A percentile compares a stretch with the other conserved stretches of the same genome.
Conservation (phyloP, 2,888 invertebrate species). For the Diaprepes abbreviatus region DNA sequence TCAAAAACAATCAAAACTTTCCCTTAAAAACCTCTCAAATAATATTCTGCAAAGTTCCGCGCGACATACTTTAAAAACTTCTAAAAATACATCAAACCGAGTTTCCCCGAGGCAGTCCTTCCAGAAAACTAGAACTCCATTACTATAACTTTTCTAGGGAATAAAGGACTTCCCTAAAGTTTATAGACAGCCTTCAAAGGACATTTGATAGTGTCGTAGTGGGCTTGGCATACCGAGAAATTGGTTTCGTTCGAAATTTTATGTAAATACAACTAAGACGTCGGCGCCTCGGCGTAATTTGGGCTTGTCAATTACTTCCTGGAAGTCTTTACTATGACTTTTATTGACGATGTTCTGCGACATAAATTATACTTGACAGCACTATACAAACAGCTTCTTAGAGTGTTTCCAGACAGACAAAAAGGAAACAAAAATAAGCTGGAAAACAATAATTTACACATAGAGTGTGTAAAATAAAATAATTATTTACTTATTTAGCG, state of each 20-base stretch:
- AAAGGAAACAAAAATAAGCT: no score
- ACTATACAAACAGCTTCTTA: no score
- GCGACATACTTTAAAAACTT: constrained; percentile 9
- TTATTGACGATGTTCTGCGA: no score
- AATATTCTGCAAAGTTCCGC: neutral
- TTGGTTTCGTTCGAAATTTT: neutral
- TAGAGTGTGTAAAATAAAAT: no score
- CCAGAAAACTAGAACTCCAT: constrained; percentile 11
- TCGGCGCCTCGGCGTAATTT: neutral
- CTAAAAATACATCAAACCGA: neutral
- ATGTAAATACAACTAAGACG: constrained; percentile 11
- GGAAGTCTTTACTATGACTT: neutral
- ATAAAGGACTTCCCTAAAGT: constrained; percentile 13
- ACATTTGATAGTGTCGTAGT: constrained; percentile 2
- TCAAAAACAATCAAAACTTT: neutral
- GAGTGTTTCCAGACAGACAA: no score
- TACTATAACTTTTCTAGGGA: constrained; percentile 11
- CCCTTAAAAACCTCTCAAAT: neutral
- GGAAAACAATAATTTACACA: no score
- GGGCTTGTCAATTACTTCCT: neutral
- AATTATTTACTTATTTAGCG: no score
- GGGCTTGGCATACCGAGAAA: neutral
- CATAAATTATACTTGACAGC: no score
- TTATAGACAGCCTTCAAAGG: constrained; percentile 16
- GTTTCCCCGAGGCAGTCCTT: neutral